Evolutionary conservation across 2,888 invertebrate species (phyloP).

Genomic region (Celastrina argiolus): DNA sequence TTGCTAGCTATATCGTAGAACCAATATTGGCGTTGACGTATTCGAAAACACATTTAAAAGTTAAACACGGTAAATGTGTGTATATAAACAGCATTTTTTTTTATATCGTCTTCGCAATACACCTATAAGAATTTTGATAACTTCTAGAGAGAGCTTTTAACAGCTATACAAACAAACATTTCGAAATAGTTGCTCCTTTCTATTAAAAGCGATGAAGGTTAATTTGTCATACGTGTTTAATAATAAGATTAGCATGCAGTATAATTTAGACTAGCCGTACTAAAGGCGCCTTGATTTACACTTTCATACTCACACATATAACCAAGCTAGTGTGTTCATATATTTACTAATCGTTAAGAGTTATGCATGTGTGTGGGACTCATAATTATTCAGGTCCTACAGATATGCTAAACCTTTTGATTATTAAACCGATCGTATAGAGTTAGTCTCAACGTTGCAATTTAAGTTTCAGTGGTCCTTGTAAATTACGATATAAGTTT

Average conservation of each 20-base stretch:
- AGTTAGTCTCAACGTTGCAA: background rate
- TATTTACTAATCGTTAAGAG: slow-evolving; percentile 45
- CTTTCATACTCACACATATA: slow-evolving; percentile 44
- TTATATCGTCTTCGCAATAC: background rate
- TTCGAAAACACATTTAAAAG: slow-evolving; percentile 18
- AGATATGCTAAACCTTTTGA: slow-evolving; percentile 44
- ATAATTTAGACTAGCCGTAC: slow-evolving; percentile 37
- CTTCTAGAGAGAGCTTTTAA: too few species aligned
- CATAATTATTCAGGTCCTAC: slow-evolving; percentile 52
- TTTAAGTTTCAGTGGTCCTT: too few species aligned
- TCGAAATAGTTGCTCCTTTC: too few species aligned
- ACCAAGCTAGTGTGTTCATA: slow-evolving; percentile 36
- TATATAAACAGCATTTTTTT: background rate
- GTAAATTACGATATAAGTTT: too few species aligned
- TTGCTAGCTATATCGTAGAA: slow-evolving; percentile 3
- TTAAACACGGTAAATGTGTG: slow-evolving; percentile 14
- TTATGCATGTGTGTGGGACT: slow-evolving; percentile 40
- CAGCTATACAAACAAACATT: too few species aligned
- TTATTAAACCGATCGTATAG: background rate
- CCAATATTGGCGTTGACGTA: slow-evolving; percentile 26
- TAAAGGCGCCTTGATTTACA: slow-evolving; percentile 47
- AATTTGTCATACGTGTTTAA: background rate
- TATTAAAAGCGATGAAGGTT: background rate
- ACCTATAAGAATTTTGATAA: background rate
- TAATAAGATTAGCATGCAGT: slow-evolving; percentile 21